Percentiles rank a stretch among this genome's conserved stretches.
Conservation (phyloP, 2,797 vertebrate genomes). For the Diplodus puntazzo region DNA sequence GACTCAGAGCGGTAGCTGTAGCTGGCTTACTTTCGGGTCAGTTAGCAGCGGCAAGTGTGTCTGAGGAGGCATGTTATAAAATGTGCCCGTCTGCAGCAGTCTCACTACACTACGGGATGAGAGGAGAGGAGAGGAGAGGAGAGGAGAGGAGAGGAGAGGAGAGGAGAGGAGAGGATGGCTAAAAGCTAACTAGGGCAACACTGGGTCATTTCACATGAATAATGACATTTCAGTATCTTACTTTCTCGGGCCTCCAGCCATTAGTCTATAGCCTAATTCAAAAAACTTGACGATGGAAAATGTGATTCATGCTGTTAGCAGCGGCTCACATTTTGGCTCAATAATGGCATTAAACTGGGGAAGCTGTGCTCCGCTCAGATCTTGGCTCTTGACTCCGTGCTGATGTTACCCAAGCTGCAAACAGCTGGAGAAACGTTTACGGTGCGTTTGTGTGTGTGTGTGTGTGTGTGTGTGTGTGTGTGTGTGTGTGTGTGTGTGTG, state of each 20-base stretch:
- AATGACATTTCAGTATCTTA: constrained; percentile 76
- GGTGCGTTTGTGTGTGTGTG: constrained; percentile 36
- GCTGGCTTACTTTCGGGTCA: constrained; percentile 85
- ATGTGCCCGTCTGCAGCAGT: constrained; percentile 67
- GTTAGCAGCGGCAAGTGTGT: constrained; percentile 80
- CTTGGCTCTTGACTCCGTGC: constrained; percentile 50
- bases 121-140: constrained; percentile 1
- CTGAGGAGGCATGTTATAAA: constrained; percentile 80
- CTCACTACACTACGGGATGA: constrained; percentile 52
- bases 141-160: background rate
- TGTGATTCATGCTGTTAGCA: constrained; percentile 56
- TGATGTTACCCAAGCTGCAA: constrained; percentile 63
- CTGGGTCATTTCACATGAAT: constrained; percentile 82
- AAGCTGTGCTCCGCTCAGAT: constrained; percentile 48
- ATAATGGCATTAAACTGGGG: constrained; percentile 52
- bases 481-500: constrained; percentile 65
- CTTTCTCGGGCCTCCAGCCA: constrained; percentile 66
- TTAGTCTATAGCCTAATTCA: constrained; percentile 68
- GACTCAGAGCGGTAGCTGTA: constrained; percentile 79
- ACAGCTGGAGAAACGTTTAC: constrained; percentile 79
- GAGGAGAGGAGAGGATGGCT: constrained; percentile 43
- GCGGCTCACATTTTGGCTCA: constrained; percentile 62
- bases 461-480: constrained; percentile 61
- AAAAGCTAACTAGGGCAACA: constrained; percentile 77
- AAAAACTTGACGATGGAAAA: constrained; percentile 65